Conservation (phyloP, 1,140 invertebrate species). For the Ceratina australensis region DNA sequence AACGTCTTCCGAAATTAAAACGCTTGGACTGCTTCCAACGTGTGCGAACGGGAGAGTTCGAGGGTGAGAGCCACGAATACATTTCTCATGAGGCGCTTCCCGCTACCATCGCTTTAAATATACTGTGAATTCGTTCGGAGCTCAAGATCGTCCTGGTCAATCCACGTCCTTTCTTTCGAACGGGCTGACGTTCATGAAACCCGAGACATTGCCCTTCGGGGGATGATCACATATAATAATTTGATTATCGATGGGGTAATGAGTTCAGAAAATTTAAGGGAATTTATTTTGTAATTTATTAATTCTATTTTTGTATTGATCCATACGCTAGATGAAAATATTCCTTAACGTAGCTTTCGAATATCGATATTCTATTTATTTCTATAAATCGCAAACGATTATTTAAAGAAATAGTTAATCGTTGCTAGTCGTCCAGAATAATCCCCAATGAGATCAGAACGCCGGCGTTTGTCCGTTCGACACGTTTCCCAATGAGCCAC, state of each 20-base stretch:
- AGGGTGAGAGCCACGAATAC: constrained; percentile 26
- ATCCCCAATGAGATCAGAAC: constrained; percentile 2
- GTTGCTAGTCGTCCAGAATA: constrained; percentile 2
- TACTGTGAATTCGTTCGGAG: constrained; percentile 29
- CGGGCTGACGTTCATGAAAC: constrained; percentile 6
- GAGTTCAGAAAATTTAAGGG: background rate
- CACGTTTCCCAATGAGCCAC: constrained; percentile 29
- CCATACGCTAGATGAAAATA: too few relatives aligned
- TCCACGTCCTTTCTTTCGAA: too few relatives aligned
- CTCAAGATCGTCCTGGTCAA: constrained; percentile 1
- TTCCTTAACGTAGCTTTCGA: too few relatives aligned
- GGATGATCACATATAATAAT: constrained; percentile 6
- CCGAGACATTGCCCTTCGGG: background rate
- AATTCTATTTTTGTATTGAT: too few relatives aligned
- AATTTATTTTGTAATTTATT: too few relatives aligned
- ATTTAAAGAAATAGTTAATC: background rate
- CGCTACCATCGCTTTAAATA: constrained; percentile 6
- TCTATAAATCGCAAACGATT: too few relatives aligned
- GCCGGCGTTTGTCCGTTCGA: background rate
- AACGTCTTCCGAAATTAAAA: constrained; percentile 70
- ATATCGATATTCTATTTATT: too few relatives aligned
- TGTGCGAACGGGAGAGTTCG: constrained; percentile 17
- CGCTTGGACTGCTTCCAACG: constrained; percentile 63
- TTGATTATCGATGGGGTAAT: background rate
- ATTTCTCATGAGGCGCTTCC: constrained; percentile 49